phyloP scores from a whole-genome alignment of 2,113 vertebrate genomes.

The Mustela nigripes region DNA sequence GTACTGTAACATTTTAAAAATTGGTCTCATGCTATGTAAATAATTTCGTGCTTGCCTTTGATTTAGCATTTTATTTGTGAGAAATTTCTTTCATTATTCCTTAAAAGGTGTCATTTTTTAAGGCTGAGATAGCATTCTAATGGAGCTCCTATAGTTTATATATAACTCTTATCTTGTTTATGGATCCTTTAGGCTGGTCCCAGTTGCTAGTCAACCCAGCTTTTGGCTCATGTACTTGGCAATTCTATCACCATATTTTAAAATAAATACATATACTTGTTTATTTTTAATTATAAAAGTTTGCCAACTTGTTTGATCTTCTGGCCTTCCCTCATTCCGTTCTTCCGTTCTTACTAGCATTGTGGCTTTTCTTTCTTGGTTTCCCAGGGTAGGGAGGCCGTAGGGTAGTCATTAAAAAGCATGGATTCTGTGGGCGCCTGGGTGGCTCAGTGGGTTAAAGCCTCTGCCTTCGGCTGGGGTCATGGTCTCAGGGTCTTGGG shows the following conservation, averaged over 20 bases:
- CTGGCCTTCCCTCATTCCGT: conserved; percentile 28
- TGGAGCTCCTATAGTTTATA: conserved; percentile 61
- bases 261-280: conserved; percentile 58
- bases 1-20: conserved; percentile 50
- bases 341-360: conserved; percentile 39
- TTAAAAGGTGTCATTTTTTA: conserved; percentile 58
- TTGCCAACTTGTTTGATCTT: conserved; percentile 68
- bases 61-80: conserved; percentile 66
- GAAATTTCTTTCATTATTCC: conserved; percentile 47
- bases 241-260: conserved; percentile 59
- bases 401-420: conserved; percentile 37
- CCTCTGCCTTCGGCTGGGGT: no score
- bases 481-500: no score
- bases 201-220: conserved; percentile 35
- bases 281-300: conserved; percentile 75
- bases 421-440: neutral
- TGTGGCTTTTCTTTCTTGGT: conserved; percentile 61
- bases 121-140: conserved; percentile 60
- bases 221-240: conserved; percentile 70
- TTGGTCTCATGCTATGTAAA: neutral
- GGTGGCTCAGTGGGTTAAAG: no score
- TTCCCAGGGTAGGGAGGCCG: neutral
- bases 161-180: conserved; percentile 51
- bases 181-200: conserved; percentile 64
- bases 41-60: conserved; percentile 57